Evolutionary conservation across 2,113 vertebrate genomes (phyloP).

Genomic region (Albula goreensis): DNA sequence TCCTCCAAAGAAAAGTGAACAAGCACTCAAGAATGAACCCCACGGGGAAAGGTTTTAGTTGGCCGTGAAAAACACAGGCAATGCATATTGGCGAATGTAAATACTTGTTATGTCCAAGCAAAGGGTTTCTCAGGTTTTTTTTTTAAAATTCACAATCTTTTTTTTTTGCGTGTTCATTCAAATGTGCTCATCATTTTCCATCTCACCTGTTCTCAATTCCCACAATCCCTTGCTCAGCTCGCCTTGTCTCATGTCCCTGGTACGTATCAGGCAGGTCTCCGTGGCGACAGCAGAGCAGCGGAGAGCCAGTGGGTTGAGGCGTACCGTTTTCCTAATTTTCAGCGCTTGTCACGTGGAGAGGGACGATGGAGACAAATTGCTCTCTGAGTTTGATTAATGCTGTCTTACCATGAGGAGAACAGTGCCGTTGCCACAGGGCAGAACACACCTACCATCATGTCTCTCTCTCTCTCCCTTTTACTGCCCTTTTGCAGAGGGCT

Average conservation of each 20-base stretch:
- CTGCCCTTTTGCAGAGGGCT: not conserved
- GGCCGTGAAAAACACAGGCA: too few species aligned
- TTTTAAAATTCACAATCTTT: not conserved
- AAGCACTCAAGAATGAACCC: not conserved
- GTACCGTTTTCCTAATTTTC: not conserved
- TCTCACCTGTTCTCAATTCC: not conserved
- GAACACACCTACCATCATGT: not conserved
- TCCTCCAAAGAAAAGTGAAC: not conserved
- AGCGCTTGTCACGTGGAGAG: not conserved
- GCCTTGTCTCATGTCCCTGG: too few species aligned
- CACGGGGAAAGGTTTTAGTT: not conserved
- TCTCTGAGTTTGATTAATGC: conserved; percentile 21
- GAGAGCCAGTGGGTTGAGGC: not conserved
- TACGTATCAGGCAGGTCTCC: too few species aligned
- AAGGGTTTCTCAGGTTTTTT: not conserved
- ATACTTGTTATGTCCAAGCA: not conserved
- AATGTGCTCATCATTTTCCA: not conserved
- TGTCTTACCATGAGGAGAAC: not conserved
- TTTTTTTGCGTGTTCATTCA: not conserved
- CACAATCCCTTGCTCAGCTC: too few species aligned
- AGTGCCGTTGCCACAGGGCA: not conserved
- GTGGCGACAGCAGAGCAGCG: not conserved
- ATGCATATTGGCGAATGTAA: not conserved
- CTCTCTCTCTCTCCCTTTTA: not conserved
- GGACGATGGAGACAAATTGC: not conserved